phyloP scores from a whole-genome alignment of 64 coral and sea anemone genomes.

The Anthopleura sola region DNA sequence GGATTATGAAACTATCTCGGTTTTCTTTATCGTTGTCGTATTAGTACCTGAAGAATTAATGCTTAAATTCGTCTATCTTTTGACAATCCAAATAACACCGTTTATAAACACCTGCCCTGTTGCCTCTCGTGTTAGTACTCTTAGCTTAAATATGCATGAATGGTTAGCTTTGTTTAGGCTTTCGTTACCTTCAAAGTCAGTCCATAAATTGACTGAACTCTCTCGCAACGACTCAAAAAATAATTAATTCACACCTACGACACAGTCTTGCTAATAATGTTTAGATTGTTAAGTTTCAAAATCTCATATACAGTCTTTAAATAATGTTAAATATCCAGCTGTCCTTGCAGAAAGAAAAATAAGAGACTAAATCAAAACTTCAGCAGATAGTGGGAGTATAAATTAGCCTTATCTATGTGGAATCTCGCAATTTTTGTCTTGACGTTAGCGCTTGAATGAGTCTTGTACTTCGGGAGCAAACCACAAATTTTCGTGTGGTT shows the following conservation, averaged over 20 bases:
- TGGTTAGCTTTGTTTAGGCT: neutral
- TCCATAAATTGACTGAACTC: neutral
- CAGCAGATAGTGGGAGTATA: neutral
- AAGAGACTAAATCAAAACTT: neutral
- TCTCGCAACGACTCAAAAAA: neutral
- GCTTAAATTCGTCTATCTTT: neutral
- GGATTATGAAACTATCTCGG: neutral
- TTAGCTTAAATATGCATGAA: conserved; percentile 1
- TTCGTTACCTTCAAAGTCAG: neutral
- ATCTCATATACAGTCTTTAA: neutral
- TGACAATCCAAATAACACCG: neutral
- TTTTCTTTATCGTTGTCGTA: neutral
- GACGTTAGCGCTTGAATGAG: neutral
- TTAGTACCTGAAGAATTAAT: neutral
- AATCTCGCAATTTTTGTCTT: neutral
- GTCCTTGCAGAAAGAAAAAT: neutral
- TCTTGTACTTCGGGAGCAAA: neutral
- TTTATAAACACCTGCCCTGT: neutral
- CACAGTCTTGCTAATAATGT: neutral
- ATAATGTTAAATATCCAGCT: neutral
- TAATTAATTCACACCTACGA: neutral
- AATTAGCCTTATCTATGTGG: neutral
- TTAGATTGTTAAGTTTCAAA: neutral
- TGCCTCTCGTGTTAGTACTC: neutral
- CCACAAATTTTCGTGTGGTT: conserved; percentile 4